Percentiles rank a stretch among this genome's conserved stretches.
phyloP scores from a whole-genome alignment of 2,888 invertebrate species.

The Panorpa germanica region DNA sequence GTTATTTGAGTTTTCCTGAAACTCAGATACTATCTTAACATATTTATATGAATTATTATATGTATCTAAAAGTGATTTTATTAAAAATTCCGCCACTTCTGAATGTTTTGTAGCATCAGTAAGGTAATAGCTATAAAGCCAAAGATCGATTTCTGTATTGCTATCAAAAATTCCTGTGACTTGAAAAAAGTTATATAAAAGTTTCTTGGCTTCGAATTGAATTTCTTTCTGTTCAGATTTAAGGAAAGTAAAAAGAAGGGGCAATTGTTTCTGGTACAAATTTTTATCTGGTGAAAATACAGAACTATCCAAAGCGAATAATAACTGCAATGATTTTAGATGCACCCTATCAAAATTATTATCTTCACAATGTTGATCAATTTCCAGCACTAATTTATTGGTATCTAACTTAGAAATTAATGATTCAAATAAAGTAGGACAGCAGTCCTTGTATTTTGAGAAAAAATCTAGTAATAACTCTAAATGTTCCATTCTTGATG shows the following conservation, averaged over 20 bases:
- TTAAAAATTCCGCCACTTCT: constrained; percentile 17
- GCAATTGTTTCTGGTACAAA: no score
- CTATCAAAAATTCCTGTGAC: constrained; percentile 45
- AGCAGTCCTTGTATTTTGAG: constrained; percentile 25
- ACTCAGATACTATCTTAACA: no score
- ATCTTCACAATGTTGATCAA: constrained; percentile 19
- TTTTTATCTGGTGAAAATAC: no score
- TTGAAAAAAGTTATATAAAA: constrained; percentile 35
- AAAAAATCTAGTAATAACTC: constrained; percentile 24
- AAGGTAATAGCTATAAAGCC: constrained; percentile 30
- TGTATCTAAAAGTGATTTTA: no score
- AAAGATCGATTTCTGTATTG: constrained; percentile 44
- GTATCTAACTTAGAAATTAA: constrained; percentile 27
- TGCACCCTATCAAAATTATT: no score
- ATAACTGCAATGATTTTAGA: no score
- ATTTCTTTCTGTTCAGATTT: constrained; percentile 20
- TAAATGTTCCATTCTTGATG: constrained; percentile 22
- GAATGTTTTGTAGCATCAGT: constrained; percentile 15
- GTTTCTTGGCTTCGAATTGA: constrained; percentile 29
- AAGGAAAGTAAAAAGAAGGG: no score
- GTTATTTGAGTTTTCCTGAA: no score
- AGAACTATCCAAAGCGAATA: no score
- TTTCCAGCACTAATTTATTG: constrained; percentile 25
- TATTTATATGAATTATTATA: no score
- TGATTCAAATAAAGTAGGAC: constrained; percentile 27